Percentiles rank a stretch among this genome's conserved stretches.
Evolutionary conservation across 2,797 vertebrate species (phyloP).

Genomic region (Nyctibius grandis): DNA sequence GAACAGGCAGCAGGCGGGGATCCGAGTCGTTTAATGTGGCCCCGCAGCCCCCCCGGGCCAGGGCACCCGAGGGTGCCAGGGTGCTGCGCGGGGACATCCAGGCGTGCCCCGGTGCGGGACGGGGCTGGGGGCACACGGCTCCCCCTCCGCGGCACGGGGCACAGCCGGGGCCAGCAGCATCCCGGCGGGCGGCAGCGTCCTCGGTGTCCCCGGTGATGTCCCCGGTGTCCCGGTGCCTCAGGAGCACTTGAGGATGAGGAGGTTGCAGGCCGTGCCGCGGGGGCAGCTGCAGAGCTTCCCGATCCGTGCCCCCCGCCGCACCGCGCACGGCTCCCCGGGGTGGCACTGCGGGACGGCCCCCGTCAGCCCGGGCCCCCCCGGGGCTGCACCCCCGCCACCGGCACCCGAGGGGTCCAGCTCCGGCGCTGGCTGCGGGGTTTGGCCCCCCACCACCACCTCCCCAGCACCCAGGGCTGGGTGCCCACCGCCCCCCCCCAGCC

Average conservation of each 20-base stretch:
- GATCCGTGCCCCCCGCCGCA: slow-evolving; percentile 75
- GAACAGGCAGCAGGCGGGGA: neutral
- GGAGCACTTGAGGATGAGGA: slow-evolving; percentile 77
- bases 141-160: fast-evolving
- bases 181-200: neutral
- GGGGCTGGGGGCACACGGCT: fast-evolving
- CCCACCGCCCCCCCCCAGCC: neutral
- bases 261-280: slow-evolving; percentile 72
- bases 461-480: no score
- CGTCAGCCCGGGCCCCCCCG: neutral
- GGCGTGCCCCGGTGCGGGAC: fast-evolving
- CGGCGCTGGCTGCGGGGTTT: neutral
- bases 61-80: neutral
- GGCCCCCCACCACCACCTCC: neutral
- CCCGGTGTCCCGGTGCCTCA: no score
- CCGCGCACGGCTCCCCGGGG: slow-evolving; percentile 74
- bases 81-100: neutral
- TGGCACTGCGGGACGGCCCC: slow-evolving; percentile 64
- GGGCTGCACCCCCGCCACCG: fast-evolving
- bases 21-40: fast-evolving
- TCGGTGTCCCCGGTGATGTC: neutral
- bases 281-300: slow-evolving; percentile 80
- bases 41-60: fast-evolving
- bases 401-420: neutral
- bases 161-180: neutral